Base-by-base conservation (phyloP, 2,888 invertebrate species). In the Melanostoma scalare region DNA sequence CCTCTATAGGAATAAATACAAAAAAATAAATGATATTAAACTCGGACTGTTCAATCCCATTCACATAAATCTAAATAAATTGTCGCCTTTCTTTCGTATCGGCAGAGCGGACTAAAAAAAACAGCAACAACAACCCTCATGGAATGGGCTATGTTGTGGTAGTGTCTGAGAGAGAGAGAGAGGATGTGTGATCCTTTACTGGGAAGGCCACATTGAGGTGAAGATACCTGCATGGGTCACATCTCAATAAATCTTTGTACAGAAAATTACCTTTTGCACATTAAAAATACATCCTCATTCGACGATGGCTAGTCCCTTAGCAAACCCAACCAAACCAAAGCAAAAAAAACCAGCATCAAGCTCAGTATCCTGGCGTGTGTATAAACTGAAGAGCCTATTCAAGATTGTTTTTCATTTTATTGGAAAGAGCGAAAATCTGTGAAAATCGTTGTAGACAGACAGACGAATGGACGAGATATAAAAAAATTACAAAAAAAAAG, bases 41-140 rank as follows among this genome's bases (percentile, higher is more conserved):
- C 60, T 35, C 44, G 50, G 65, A 48, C 77, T 46, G 65, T 46
- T 48, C 65, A 50, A 61, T 77, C 48, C 65, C 53, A 67, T 73
- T 53, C 65, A 69, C 75, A 84, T 84, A 84, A 84, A 84, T 84
- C 78, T 78, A 78, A 78, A 84, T 84, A 84, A 84, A 84, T 84
- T 84, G 78, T 84, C 84, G 79, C 84, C 78, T 79, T 42, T 31
- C 63, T 36, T 67, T 50, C 72, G 58, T 20, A 20, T 8, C 52
- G 60, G 60, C 33, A 38, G 46, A 56, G 9, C 55, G 44, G 10
- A 52, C 31, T 33, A n/a, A 40, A 63, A 50, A 36, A 50, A 44
- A 52, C 46, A 69, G 10, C 71, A 40, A 50, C 50, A 30, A 46
- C 60, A 73, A 77, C 77, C 74, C 80, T 65, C 63, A 75, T 67